Percentiles rank a stretch among this genome's conserved stretches.
These are phyloP conservation scores for Congeria kusceri DNA, from an alignment of 2,888 invertebrate genomes.

Conservation along the genomic window DNA sequence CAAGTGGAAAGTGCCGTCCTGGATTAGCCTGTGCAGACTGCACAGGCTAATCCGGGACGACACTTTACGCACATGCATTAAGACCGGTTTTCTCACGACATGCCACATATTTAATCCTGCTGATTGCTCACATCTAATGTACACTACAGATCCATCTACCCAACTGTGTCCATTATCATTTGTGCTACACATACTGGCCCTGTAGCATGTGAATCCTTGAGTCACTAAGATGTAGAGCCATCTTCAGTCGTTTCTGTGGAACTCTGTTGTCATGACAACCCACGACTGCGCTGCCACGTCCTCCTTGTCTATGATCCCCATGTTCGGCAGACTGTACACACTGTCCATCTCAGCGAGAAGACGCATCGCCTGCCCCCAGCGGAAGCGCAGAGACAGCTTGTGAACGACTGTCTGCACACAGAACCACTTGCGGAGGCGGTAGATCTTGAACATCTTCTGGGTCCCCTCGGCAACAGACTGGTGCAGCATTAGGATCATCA, in stretches of 20 bases:
- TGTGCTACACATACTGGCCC: too few species aligned
- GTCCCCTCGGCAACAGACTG: conserved; percentile 52
- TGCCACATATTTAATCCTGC: too few species aligned
- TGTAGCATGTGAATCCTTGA: too few species aligned
- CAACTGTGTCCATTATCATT: too few species aligned
- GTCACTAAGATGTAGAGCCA: too few species aligned
- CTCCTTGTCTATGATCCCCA: conserved; percentile 16
- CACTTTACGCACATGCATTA: too few species aligned
- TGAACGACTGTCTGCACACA: conserved; percentile 42
- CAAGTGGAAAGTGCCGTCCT: too few species aligned
- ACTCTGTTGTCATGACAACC: conserved; percentile 53
- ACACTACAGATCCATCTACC: too few species aligned
- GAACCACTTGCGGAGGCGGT: conserved; percentile 55
- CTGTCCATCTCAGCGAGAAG: conserved; percentile 2
- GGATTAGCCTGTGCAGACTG: too few species aligned
- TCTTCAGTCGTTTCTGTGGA: conserved; percentile 14
- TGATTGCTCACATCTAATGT: too few species aligned
- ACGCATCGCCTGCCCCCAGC: conserved; percentile 7
- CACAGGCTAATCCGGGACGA: too few species aligned
- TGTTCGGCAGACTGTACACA: conserved; percentile 13
- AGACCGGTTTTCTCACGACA: too few species aligned
- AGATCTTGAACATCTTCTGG: conserved; percentile 49
- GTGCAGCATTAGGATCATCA: conserved; percentile 38
- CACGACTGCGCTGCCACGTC: conserved; percentile 36
- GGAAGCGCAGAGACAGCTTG: conserved; percentile 7